Conservation (phyloP, 2,797 vertebrate species). For the Hydrocynus forskahlii region DNA sequence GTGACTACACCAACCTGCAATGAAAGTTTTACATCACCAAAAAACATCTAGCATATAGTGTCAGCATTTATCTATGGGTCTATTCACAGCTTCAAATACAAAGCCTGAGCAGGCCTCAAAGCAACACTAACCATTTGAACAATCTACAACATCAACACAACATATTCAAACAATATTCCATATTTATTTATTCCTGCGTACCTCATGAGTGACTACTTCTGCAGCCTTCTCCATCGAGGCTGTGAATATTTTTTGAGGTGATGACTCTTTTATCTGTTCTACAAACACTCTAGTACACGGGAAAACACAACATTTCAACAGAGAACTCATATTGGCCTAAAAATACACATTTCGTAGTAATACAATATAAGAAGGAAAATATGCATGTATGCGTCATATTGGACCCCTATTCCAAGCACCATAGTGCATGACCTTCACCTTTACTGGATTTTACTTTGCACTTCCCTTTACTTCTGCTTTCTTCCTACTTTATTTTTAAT, state of each 20-base stretch:
- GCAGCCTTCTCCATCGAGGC: slow-evolving; percentile 33
- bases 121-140: background rate
- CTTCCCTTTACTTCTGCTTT: no score
- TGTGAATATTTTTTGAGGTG: slow-evolving; percentile 8
- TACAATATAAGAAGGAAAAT: no score
- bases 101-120: no score
- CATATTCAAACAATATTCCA: background rate
- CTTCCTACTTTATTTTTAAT: no score
- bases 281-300: slow-evolving; percentile 12
- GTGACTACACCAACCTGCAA: slow-evolving; percentile 56
- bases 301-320: background rate
- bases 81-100: no score
- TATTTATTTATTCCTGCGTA: background rate
- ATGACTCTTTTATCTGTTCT: slow-evolving; percentile 37
- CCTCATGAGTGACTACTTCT: slow-evolving; percentile 41
- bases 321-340: background rate
- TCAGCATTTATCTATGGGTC: background rate
- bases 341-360: background rate
- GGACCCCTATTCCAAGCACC: no score
- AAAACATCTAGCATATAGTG: no score
- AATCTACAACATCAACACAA: background rate
- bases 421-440: no score
- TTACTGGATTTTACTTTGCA: no score
- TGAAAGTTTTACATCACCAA: slow-evolving; percentile 13
- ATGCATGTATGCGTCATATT: no score